Base-by-base conservation (phyloP, 2,888 invertebrate species). In the Pristionchus japonicus region DNA sequence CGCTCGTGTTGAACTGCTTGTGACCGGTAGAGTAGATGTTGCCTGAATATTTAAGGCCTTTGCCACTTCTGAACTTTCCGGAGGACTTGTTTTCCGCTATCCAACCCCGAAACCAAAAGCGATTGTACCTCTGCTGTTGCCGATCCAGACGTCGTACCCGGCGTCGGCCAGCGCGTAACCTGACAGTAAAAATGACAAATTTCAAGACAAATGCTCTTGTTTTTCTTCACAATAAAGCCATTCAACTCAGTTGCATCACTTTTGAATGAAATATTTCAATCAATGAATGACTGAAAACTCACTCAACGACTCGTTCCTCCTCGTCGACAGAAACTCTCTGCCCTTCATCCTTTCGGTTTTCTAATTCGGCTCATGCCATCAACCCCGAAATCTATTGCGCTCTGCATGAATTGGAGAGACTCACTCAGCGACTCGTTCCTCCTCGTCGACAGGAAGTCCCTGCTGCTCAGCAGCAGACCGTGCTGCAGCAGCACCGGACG, bases 401-500 rank as follows among this genome's bases (percentile, higher is more conserved):
- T n/a, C n/a, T n/a, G n/a, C n/a, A n/a, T n/a, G n/a, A n/a, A n/a
- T n/a, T n/a, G n/a, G n/a, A n/a, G n/a, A 9, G 13, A 57, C 64
- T 64, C 15, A 64, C 64, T 64, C 64, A 64, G 27, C 64, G 64
- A 64, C 31, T 64, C 11, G 27, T n/a, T 31, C 15, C 27, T n/a
- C n/a, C 9, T 23, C 27, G 64, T 3, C n/a, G 64, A 64, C 3
- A 74, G 70, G 70, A 74, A 74, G 40, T 74, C 70, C 13, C n/a
- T 13, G 40, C 70, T 74, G 70, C 20, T 74, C 40, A 37, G 40
- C 3, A 74, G 37, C 23, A 74, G 70, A 74, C 37, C 40, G 70
- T 74, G 70, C 70, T 40, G 70, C 37, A 74, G 70, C 31, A 64
- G 64, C 34, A 64, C 64, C 64, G 64, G 64, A 15, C 64, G 64